Evolutionary conservation across 2,797 vertebrate genomes (phyloP).

Genomic region (Dendrocincla fuliginosa): DNA sequence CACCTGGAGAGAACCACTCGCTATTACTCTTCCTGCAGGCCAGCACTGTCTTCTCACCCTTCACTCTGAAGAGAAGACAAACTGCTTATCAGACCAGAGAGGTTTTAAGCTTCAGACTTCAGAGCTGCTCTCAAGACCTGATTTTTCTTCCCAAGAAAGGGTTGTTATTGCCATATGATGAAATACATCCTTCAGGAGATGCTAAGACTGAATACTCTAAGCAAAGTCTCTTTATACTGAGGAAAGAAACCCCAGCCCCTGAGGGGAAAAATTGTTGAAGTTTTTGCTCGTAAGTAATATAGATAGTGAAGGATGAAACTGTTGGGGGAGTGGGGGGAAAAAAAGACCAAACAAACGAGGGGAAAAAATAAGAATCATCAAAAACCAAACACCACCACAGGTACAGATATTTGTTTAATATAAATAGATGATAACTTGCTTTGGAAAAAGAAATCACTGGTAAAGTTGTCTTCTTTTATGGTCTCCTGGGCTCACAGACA

Average conservation of each 20-base stretch:
- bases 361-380: fast-evolving
- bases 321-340: fast-evolving
- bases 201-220: neutral
- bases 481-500: neutral
- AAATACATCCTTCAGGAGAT: neutral
- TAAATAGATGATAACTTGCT: neutral
- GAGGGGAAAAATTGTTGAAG: neutral
- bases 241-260: neutral
- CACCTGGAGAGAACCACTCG: neutral
- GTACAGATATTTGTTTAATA: neutral
- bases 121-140: neutral
- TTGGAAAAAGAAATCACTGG: neutral
- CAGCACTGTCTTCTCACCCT: fast-evolving
- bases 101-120: neutral
- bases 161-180: neutral
- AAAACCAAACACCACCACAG: neutral
- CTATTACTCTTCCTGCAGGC: neutral
- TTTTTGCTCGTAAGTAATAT: neutral
- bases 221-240: neutral
- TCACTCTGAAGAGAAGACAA: neutral
- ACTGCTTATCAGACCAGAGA: neutral
- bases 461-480: neutral
- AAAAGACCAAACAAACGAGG: fast-evolving
- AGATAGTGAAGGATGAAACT: neutral
- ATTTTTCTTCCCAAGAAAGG: neutral